A percentile compares a stretch with the other conserved stretches of the same genome.
Conservation (phyloP, 2,113 vertebrate species). For the Syrmaticus mikado region DNA sequence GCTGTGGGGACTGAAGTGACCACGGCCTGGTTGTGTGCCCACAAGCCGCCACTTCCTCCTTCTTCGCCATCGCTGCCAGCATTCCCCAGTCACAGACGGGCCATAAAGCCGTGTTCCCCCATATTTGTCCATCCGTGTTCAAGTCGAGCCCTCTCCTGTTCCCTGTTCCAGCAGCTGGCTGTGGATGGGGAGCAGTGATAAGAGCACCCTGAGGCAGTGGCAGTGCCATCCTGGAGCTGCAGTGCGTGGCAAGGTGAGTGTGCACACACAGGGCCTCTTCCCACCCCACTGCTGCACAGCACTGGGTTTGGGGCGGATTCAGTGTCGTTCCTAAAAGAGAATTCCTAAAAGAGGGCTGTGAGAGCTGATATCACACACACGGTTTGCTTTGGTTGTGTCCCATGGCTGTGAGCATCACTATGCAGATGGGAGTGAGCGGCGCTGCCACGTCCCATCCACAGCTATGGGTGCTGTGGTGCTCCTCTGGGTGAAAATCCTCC, state of each 20-base stretch:
- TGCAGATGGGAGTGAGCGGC: neutral
- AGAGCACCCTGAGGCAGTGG: neutral
- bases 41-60: neutral
- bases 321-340: neutral
- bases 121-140: too few species aligned
- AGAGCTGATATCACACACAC: neutral
- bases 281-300: too few species aligned
- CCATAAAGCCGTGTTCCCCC: too few species aligned
- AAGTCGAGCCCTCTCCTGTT: neutral
- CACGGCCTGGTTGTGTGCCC: neutral
- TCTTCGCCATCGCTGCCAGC: too few species aligned
- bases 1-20: too few species aligned
- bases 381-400: neutral
- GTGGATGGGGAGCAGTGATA: neutral
- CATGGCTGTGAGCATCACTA: neutral
- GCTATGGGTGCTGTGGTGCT: rapidly evolving
- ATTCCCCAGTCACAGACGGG: too few species aligned
- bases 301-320: neutral
- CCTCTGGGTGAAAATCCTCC: neutral
- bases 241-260: neutral
- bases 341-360: neutral
- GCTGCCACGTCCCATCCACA: neutral
- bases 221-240: neutral
- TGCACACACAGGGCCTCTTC: neutral
- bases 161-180: neutral